A percentile compares a stretch with the other conserved stretches of the same genome.
Conservation (phyloP, 2,113 vertebrate genomes). For the Atlantisia rogersi region DNA sequence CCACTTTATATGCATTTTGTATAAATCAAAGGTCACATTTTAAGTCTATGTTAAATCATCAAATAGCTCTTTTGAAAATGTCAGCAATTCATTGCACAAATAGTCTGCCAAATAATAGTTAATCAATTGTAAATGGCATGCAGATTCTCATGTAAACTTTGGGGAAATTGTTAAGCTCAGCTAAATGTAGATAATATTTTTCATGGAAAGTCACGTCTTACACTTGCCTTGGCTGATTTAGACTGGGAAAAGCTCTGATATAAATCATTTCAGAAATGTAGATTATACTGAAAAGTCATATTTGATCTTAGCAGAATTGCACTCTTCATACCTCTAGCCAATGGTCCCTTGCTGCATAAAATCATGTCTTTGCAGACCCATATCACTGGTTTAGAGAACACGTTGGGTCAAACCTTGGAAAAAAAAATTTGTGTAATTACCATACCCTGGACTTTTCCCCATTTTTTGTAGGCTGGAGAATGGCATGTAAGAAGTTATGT, state of each 20-base stretch:
- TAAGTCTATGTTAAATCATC: background rate
- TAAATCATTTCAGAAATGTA: background rate
- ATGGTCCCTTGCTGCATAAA: background rate
- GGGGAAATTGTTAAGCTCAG: background rate
- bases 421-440: background rate
- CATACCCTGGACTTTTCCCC: background rate
- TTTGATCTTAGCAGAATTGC: background rate
- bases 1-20: background rate
- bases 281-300: background rate
- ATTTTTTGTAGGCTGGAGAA: background rate
- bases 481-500: background rate
- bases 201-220: background rate
- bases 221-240: background rate
- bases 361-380: background rate
- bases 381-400: background rate
- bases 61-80: slow-evolving; percentile 13
- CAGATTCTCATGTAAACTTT: background rate
- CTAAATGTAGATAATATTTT: background rate
- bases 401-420: background rate
- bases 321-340: background rate
- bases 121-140: slow-evolving; percentile 16
- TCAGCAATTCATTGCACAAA: background rate
- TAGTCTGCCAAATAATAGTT: background rate
- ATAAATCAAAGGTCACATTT: background rate
- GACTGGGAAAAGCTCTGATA: background rate